Percentiles rank a stretch among this genome's conserved stretches.
Conservation (phyloP, 2,888 invertebrate genomes). For the Achlya flavicornis region DNA sequence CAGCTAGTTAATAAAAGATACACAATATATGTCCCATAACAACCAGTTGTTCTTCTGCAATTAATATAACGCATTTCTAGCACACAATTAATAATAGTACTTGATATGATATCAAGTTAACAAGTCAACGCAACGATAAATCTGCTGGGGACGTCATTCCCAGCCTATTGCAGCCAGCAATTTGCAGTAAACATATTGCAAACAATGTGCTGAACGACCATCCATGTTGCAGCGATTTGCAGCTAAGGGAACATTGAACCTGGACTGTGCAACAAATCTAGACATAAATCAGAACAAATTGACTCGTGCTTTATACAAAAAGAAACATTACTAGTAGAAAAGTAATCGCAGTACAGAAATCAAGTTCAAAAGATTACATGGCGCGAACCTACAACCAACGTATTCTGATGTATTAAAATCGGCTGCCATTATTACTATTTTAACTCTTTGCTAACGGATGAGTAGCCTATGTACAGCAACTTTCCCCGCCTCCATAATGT, state of each 20-base stretch:
- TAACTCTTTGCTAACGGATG: not conserved
- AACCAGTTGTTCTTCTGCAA: conserved; percentile 22
- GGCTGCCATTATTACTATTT: not conserved
- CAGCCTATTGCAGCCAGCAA: conserved; percentile 55
- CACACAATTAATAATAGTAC: conserved; percentile 21
- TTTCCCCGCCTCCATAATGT: conserved; percentile 17
- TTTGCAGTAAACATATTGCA: conserved; percentile 55
- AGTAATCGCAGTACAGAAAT: not conserved
- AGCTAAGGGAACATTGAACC: conserved; percentile 32
- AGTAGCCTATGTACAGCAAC: not conserved
- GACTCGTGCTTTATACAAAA: not conserved
- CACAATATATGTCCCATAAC: conserved; percentile 14
- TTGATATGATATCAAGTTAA: conserved; percentile 63
- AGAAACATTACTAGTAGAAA: not conserved
- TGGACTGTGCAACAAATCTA: conserved; percentile 25
- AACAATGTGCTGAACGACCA: conserved; percentile 39
- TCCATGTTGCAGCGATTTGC: conserved; percentile 29
- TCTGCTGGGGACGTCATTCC: conserved; percentile 66
- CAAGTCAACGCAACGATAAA: conserved; percentile 73
- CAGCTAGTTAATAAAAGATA: too few species aligned
- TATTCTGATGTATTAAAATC: not conserved
- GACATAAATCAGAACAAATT: conserved; percentile 26
- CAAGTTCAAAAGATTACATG: not conserved
- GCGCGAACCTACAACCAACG: not conserved
- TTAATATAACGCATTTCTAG: conserved; percentile 16